phyloP scores from a whole-genome alignment of 2,888 invertebrate genomes.

The Clivina fossor region DNA sequence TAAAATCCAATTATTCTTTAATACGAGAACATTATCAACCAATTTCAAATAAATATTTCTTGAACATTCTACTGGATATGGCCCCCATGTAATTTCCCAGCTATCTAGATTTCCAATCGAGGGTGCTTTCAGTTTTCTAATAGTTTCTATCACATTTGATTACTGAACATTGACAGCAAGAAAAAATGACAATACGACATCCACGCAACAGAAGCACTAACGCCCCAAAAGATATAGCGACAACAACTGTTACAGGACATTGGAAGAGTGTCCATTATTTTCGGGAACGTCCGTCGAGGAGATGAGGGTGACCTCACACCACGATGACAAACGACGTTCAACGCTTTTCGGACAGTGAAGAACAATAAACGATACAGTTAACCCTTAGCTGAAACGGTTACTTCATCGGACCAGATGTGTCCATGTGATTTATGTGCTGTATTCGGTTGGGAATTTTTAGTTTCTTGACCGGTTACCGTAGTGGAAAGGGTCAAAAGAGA shows the following conservation, averaged over 20 bases:
- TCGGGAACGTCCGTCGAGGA: not conserved
- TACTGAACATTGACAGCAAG: slow-evolving; percentile 36
- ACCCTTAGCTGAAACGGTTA: slow-evolving; percentile 6
- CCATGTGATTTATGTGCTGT: slow-evolving; percentile 6
- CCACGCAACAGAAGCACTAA: slow-evolving; percentile 6
- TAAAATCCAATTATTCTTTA: too few species aligned
- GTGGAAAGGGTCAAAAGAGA: too few species aligned
- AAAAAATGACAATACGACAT: slow-evolving; percentile 33
- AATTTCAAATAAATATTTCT: slow-evolving; percentile 27
- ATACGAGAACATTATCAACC: slow-evolving; percentile 29
- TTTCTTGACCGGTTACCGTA: not conserved
- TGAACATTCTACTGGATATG: not conserved
- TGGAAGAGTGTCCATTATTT: slow-evolving; percentile 26
- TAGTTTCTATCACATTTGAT: slow-evolving; percentile 50
- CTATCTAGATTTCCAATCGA: slow-evolving; percentile 3
- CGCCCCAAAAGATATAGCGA: slow-evolving; percentile 24
- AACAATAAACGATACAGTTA: slow-evolving; percentile 25
- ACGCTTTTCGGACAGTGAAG: slow-evolving; percentile 8
- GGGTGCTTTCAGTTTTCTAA: slow-evolving; percentile 44
- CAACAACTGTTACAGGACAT: slow-evolving; percentile 32
- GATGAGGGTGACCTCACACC: slow-evolving; percentile 27
- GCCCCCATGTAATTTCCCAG: not conserved
- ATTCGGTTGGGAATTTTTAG: slow-evolving; percentile 6
- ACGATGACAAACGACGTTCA: slow-evolving; percentile 27
- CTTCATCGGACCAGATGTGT: slow-evolving; percentile 13